Evolutionary conservation across 2,888 invertebrate genomes (phyloP), one percentile per base, ranked within the genome.

Genomic region (Ferdinandea cuprea): DNA sequence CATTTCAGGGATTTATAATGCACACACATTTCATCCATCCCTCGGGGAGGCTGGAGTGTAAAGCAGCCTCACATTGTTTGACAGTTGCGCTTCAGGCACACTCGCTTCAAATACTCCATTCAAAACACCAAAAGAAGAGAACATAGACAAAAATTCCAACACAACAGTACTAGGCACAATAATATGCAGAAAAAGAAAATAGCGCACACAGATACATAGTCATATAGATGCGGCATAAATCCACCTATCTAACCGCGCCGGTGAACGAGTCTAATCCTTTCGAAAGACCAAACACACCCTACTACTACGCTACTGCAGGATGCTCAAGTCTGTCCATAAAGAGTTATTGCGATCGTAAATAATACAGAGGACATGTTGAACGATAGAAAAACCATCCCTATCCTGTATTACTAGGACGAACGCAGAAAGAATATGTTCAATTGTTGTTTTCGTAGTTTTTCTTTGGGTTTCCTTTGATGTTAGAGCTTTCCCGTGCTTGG

Each of bases 321-420:
- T 59, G 32, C 32, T 35, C 35, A 61, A 68, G 28, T 54, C 68
- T 56, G 61, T 61, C 77, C 37, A 56, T 52, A 42, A 73, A 69
- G 69, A 81, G 58, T 76, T 76, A 81, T 81, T 71, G 69, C 63
- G 69, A 71, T 76, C 80, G 52, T 81, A 71, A 81, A 81, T 81
- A 81, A 76, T 58, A 65, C 58, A 11, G 63, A 61, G 48, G 73
- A 61, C 66, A 79, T 72, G 40, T 46, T 61, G 59, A 72, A 52
- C 59, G 59, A 79, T 68, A 79, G 73, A 54, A 61, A 73, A 1
- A 25, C 8, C 50, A 58, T 40, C 37, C 19, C 11, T 19, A 9
- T n/a, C 13, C 5, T 40, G 21, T 37, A 44, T 59, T 11, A 44
- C 40, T 40, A 37, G 15, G 42, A 28, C 44, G 3, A 32, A 69